phyloP scores from a whole-genome alignment of 2,888 invertebrate genomes.

The Drosophila mulleri region DNA sequence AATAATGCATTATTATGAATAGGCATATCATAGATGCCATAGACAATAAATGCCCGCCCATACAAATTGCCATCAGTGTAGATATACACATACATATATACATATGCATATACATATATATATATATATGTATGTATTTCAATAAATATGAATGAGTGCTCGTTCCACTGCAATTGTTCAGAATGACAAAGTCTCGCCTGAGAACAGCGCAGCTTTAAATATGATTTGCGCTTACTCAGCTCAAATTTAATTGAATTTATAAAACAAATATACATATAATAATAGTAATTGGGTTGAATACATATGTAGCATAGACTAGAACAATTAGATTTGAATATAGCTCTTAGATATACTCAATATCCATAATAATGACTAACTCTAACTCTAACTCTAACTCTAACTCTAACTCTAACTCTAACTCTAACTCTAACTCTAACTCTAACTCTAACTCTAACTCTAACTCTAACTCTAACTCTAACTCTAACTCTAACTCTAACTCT shows the following conservation, averaged over 20 bases:
- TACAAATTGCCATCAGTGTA: background rate
- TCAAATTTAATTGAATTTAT: background rate
- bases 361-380: too few species aligned
- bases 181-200: background rate
- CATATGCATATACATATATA: background rate
- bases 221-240: background rate
- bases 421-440: too few species aligned
- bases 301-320: too few species aligned
- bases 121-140: background rate
- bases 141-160: background rate
- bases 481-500: too few species aligned
- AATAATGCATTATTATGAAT: conserved; percentile 36
- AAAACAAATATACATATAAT: background rate
- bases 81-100: background rate
- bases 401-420: too few species aligned
- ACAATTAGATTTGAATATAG: too few species aligned
- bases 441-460: too few species aligned
- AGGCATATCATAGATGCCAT: conserved; percentile 1
- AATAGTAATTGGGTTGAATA: too few species aligned
- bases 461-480: too few species aligned
- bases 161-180: background rate
- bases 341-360: too few species aligned
- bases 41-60: background rate
- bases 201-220: background rate
- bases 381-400: too few species aligned